Evolutionary conservation across 2,113 vertebrate genomes (phyloP).

Genomic region (Tinamus guttatus): DNA sequence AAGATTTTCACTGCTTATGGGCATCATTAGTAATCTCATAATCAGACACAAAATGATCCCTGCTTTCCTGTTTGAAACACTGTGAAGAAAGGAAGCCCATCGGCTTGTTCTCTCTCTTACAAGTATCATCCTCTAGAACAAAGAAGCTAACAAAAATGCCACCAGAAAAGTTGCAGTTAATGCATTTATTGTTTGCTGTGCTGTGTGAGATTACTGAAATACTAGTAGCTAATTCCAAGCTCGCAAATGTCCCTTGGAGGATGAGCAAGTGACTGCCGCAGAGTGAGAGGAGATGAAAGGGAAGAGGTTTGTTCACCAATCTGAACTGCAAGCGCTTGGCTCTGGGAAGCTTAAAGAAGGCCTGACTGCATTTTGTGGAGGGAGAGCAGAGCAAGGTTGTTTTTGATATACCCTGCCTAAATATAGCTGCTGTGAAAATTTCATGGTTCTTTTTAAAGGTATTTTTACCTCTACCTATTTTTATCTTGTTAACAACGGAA

Average conservation of each 20-base stretch:
- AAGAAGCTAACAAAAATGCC: neutral
- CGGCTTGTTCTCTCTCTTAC: neutral
- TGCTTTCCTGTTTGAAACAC: neutral
- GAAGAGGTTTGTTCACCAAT: neutral
- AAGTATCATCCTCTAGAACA: neutral
- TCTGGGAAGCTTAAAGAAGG: neutral
- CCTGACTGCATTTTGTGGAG: neutral
- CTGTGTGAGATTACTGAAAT: neutral
- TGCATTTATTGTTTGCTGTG: neutral
- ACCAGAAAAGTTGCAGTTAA: neutral
- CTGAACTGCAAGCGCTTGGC: neutral
- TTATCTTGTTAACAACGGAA: neutral
- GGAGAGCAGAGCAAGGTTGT: neutral
- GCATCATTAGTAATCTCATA: slow-evolving; percentile 17
- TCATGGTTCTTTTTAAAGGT: neutral
- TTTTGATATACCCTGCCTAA: neutral
- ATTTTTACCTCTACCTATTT: neutral
- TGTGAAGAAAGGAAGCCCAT: neutral
- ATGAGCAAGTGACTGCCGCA: neutral
- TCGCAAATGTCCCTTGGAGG: neutral
- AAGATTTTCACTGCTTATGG: slow-evolving; percentile 2
- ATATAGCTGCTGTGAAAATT: neutral
- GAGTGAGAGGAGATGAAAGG: neutral
- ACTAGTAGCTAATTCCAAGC: neutral
- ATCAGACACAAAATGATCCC: neutral